Base-by-base conservation (phyloP, 2,888 invertebrate genomes). In the Osmoderma eremita region DNA sequence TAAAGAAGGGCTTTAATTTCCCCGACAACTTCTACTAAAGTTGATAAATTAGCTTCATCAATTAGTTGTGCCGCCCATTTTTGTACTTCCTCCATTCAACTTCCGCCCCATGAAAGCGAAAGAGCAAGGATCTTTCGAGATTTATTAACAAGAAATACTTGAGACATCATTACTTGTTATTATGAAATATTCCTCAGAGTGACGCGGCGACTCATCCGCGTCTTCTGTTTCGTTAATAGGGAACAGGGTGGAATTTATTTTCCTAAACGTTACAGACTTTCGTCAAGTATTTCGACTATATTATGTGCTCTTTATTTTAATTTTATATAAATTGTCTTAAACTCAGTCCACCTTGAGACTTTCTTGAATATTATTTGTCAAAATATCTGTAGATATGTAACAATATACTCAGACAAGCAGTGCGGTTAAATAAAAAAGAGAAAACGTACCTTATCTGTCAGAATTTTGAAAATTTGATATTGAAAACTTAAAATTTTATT, bases 1-100 rank as follows among this genome's bases (percentile, higher is more conserved):
- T 70, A 73, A 72, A 71, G 70, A 69, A 66, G 69, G 67, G 71
- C 63, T 73, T 73, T 74, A 73, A 74, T 74, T 73, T 73, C 70
- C 17, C 68, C 72, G 69, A 73, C 74, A 70, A 71, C 71, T 71
- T 68, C 70, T 69, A 70, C 68, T 73, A 73, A 74, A 73, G 71
- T 74, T 74, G 72, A 74, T 73, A 73, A 74, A 74, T 72, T 73
- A 70, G 71, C 71, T 73, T 73, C 73, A 74, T 74, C 73, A 74
- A 74, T 74, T 74, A 74, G 70, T 70, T 72, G 69, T 68, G 73
- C 70, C 74, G 70, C 70, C 72, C 71, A 72, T 72, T 71, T 69
- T 67, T 71, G 69, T 68, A 48, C 65, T 64, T 66, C 67, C 63
- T 67, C 65, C 69, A 67, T 67, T 69, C 67, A 66, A 67, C 67